phyloP scores from a whole-genome alignment of 2,888 invertebrate species.

The Himalopsyche tibetana region DNA sequence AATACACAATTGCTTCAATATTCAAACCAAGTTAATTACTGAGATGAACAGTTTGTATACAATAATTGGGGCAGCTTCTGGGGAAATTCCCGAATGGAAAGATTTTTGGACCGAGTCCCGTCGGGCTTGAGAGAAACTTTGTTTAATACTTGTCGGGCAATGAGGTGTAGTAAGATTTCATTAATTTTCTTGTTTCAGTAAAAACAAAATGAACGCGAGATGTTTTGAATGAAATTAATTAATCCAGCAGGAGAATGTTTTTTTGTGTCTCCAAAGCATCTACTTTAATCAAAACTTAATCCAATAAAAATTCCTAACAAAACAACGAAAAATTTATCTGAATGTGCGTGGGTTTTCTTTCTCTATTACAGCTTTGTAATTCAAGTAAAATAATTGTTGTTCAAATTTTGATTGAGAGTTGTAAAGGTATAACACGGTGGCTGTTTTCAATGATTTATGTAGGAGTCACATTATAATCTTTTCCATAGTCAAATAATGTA shows the following conservation, averaged over 20 bases:
- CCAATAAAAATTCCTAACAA: too few species aligned
- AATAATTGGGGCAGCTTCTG: conserved; percentile 36
- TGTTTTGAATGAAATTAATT: conserved; percentile 39
- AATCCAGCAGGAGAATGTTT: neutral
- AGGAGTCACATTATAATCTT: too few species aligned
- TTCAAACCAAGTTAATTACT: conserved; percentile 46
- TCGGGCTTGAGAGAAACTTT: conserved; percentile 32
- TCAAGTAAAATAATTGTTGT: too few species aligned
- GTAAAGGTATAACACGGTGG: too few species aligned
- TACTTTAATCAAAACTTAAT: too few species aligned
- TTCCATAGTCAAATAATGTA: neutral
- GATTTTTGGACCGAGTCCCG: conserved; percentile 32
- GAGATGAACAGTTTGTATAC: conserved; percentile 47
- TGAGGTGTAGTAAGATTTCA: conserved; percentile 35
- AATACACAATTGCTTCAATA: conserved; percentile 44
- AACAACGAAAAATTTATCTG: too few species aligned
- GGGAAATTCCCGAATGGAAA: conserved; percentile 2
- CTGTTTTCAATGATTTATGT: too few species aligned
- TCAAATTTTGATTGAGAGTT: too few species aligned
- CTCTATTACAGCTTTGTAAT: too few species aligned
- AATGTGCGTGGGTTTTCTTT: too few species aligned
- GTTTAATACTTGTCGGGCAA: conserved; percentile 38
- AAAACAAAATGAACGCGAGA: conserved; percentile 34
- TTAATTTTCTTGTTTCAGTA: conserved; percentile 40
- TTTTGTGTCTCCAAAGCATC: neutral